Base-by-base conservation (phyloP, 2,888 invertebrate species). In the Loripinus fragilis region DNA sequence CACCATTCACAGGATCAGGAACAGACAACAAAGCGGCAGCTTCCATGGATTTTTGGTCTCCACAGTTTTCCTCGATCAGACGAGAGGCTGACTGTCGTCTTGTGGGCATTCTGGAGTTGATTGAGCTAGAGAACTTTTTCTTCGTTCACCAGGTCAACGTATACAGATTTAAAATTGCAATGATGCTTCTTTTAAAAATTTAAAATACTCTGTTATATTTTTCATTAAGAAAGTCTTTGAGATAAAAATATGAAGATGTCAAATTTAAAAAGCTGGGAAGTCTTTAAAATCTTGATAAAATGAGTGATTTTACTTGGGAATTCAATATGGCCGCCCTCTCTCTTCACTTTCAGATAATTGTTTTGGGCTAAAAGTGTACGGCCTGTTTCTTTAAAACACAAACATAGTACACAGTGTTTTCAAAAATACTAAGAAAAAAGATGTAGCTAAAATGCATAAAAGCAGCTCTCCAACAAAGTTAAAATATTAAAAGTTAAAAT, bases 241-340 rank as follows among this genome's bases (percentile, higher is more conserved):
- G 2, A 28, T 55, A 25, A 25, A 55, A 55, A 25, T 55, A 28
- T 55, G 5, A 7, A 10, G 3, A 55, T 28, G 17, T 28, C 23
- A 28, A 25, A 28, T 25, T 25, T 20, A 25, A 55, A 55, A 28
- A 8, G 8, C 30, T 25, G 55, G 55, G 30, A 55, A 28, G 25
- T 25, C 28, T 7, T 25, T 17, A 12, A 55, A 55, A 25, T 25
- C n/a, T 55, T 5, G 5, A 50, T 10, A 20, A 50, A 50, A 20
- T 5, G 7, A n/a, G 5, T 50, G 50, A 15, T 5, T n/a, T 15
- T 12, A 50, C 7, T 15, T 15, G 20, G 12, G 12, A 7, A 55
- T 55, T 55, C 55, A 55, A 55, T 23, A 55, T 55, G 55, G 55
- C 55, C 55, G 55, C 55, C 55, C 55, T 55, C 55, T 28, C 55